Conservation (phyloP, 2,113 vertebrate genomes). For the Sander vitreus region DNA sequence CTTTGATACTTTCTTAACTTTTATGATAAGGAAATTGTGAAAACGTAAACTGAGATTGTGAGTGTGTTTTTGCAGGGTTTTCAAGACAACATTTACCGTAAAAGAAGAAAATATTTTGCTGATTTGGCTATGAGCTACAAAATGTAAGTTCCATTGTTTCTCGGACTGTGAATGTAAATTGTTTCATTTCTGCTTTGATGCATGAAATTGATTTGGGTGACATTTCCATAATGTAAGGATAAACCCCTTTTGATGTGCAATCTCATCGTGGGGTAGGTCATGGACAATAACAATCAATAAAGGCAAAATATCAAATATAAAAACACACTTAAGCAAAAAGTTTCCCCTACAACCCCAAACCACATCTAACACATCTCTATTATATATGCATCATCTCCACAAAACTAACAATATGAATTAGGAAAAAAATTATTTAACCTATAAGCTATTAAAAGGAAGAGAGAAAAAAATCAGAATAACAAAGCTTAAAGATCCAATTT, state of each 20-base stretch:
- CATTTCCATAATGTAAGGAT: neutral
- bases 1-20: neutral
- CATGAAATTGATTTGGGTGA: neutral
- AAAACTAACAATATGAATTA: too few species aligned
- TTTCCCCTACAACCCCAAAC: neutral
- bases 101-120: slow-evolving; percentile 93
- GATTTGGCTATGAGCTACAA: slow-evolving; percentile 93
- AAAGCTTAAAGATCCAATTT: neutral
- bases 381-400: too few species aligned
- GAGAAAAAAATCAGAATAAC: neutral
- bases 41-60: neutral
- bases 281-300: neutral
- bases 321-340: neutral
- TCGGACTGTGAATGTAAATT: neutral
- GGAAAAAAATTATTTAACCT: too few species aligned
- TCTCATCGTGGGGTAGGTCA: neutral
- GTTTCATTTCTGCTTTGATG: neutral
- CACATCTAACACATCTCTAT: neutral
- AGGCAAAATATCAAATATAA: neutral
- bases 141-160: slow-evolving; percentile 85
- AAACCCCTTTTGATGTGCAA: neutral
- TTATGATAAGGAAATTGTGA: neutral
- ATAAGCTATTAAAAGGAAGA: too few species aligned
- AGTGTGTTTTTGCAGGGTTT: slow-evolving; percentile 86
- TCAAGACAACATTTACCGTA: slow-evolving; percentile 93